Evolutionary conservation across 2,888 invertebrate genomes (phyloP).

Genomic region (Seira musarum): DNA sequence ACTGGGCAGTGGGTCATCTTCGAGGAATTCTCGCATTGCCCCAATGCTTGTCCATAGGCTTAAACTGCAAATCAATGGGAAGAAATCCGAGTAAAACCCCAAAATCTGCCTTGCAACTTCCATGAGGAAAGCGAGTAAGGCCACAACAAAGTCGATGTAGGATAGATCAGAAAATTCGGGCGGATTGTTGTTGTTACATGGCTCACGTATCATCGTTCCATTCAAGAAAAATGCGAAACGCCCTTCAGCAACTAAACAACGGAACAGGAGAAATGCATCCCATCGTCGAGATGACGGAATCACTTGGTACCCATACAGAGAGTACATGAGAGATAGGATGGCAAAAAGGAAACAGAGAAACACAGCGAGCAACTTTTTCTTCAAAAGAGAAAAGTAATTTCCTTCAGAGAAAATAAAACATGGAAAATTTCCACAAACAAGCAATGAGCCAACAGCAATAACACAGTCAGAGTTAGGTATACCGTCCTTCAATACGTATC

Average conservation of each 20-base stretch:
- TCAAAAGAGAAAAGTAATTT: background rate
- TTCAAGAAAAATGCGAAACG: conserved; percentile 42
- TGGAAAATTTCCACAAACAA: background rate
- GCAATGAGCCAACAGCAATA: too few relatives aligned
- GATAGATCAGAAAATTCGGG: background rate
- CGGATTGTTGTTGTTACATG: conserved; percentile 15
- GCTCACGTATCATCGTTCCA: background rate
- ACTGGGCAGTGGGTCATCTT: background rate
- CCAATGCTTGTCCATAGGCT: conserved; percentile 35
- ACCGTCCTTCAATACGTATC: too few relatives aligned
- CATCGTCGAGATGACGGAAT: conserved; percentile 25
- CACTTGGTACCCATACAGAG: conserved; percentile 26
- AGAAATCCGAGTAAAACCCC: conserved; percentile 46
- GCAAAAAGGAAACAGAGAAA: conserved; percentile 37
- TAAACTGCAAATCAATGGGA: conserved; percentile 32
- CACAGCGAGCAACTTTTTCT: conserved; percentile 22
- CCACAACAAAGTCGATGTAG: conserved; percentile 14
- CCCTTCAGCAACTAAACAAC: conserved; percentile 36
- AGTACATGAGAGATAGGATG: conserved; percentile 31
- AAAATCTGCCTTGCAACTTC: conserved; percentile 33
- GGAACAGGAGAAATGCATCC: conserved; percentile 31
- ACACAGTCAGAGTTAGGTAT: too few relatives aligned
- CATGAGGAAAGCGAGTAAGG: conserved; percentile 31
- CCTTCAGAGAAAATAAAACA: background rate
- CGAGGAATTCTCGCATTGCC: conserved; percentile 14